Evolutionary conservation across 2,113 vertebrate genomes (phyloP).

Genomic region (Scartelaos histophorus): DNA sequence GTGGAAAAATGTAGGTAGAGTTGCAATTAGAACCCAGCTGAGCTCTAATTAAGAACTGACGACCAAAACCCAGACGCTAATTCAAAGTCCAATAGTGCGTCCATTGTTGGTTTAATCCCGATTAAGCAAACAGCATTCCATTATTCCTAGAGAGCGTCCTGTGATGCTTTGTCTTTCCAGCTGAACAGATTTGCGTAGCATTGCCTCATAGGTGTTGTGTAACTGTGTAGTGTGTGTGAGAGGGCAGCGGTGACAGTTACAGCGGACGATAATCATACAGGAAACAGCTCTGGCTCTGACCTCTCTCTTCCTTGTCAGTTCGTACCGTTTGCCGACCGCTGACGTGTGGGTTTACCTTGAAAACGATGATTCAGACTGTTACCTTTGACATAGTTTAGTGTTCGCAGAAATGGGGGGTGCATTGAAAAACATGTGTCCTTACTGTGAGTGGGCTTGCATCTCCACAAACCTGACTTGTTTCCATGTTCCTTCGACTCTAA

Average conservation of each 20-base stretch:
- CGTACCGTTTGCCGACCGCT: constrained; percentile 43
- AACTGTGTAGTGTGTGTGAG: constrained; percentile 8
- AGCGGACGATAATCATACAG: constrained; percentile 64
- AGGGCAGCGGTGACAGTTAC: constrained; percentile 13
- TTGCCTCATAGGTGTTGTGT: constrained; percentile 2
- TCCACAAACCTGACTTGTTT: no score
- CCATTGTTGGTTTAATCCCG: constrained; percentile 27
- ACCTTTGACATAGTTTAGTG: neutral
- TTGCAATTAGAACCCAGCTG: neutral
- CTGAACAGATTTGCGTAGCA: constrained; percentile 22
- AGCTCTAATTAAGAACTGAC: neutral
- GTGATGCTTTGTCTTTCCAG: constrained; percentile 32
- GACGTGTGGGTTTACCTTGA: constrained; percentile 10
- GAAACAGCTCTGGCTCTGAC: constrained; percentile 62
- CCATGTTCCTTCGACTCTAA: no score
- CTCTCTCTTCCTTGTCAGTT: constrained; percentile 64
- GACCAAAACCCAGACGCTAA: neutral
- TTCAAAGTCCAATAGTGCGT: constrained; percentile 9
- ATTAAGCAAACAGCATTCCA: constrained; percentile 37
- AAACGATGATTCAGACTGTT: constrained; percentile 1
- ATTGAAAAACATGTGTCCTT: no score
- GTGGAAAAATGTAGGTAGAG: no score
- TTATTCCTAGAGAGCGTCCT: constrained; percentile 22
- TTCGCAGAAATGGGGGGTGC: no score
- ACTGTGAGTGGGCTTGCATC: no score